A percentile compares a stretch with the other conserved stretches of the same genome.
phyloP scores from a whole-genome alignment of 2,888 invertebrate species.

The Apamea sordens region DNA sequence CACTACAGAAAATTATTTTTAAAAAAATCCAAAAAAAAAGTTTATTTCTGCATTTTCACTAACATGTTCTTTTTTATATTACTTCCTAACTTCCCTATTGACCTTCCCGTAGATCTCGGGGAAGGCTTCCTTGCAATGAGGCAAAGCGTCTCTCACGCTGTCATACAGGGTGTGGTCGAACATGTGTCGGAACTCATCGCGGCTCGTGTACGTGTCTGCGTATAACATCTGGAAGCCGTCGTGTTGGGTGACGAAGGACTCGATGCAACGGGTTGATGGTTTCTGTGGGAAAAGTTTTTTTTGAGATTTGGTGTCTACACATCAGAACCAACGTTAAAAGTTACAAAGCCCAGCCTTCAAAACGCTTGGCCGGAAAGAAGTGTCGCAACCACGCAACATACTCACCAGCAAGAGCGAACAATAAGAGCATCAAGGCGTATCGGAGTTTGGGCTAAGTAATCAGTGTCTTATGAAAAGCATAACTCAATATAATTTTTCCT shows the following conservation, averaged over 20 bases:
- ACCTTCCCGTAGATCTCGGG: constrained; percentile 95
- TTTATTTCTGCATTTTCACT: background rate
- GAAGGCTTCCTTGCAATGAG: constrained; percentile 92
- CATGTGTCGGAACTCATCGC: constrained; percentile 94
- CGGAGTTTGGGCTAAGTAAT: too few species aligned
- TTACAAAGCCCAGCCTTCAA: background rate
- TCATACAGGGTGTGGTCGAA: constrained; percentile 95
- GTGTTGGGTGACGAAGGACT: constrained; percentile 92
- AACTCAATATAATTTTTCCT: too few species aligned
- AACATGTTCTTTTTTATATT: constrained; percentile 16
- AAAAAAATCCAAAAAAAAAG: background rate
- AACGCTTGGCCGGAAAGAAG: background rate
- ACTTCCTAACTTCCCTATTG: constrained; percentile 89
- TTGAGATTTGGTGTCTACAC: background rate
- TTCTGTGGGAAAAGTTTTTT: constrained; percentile 69
- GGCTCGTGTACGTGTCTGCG: constrained; percentile 94
- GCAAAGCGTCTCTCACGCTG: constrained; percentile 89
- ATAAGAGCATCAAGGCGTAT: too few species aligned
- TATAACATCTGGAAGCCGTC: constrained; percentile 96
- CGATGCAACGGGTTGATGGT: constrained; percentile 92
- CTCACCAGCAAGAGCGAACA: too few species aligned
- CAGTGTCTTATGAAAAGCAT: too few species aligned
- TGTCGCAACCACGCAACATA: too few species aligned
- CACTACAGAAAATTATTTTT: background rate
- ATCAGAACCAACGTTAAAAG: background rate